A percentile compares a stretch with the other conserved stretches of the same genome.
phyloP scores from a whole-genome alignment of 2,888 invertebrate genomes.

The Melanostoma mellinum region DNA sequence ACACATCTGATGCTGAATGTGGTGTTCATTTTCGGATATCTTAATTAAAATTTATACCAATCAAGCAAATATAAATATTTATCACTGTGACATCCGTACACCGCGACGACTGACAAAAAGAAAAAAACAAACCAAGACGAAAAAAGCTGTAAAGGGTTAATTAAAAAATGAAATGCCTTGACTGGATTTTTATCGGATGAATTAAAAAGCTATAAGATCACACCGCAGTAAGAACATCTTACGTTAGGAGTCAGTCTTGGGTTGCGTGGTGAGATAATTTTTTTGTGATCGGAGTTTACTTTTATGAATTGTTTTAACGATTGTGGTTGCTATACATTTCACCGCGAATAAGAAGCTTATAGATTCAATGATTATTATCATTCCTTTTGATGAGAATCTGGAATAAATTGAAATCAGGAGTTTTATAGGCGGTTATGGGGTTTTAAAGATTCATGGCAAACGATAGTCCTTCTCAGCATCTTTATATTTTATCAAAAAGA shows the following conservation, averaged over 20 bases:
- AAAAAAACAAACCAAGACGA: neutral
- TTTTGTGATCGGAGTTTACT: conserved; percentile 33
- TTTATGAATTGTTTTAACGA: conserved; percentile 60
- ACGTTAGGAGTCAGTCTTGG: neutral
- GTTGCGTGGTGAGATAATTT: conserved; percentile 33
- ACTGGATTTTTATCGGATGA: conserved; percentile 51
- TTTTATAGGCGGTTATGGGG: too few relatives aligned
- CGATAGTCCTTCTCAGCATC: too few relatives aligned
- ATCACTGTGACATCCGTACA: conserved; percentile 40
- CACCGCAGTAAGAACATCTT: conserved; percentile 12
- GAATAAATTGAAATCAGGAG: too few relatives aligned
- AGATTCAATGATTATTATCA: neutral
- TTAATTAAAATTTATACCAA: conserved; percentile 68
- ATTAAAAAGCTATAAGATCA: conserved; percentile 61
- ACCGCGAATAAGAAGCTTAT: conserved; percentile 4
- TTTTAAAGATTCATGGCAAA: too few relatives aligned
- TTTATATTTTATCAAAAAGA: too few relatives aligned
- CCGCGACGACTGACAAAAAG: conserved; percentile 12
- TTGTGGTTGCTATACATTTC: conserved; percentile 11
- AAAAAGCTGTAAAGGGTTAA: conserved; percentile 41
- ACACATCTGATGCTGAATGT: neutral
- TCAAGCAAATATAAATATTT: conserved; percentile 61
- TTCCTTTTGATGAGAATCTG: too few relatives aligned
- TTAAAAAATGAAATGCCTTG: conserved; percentile 39
- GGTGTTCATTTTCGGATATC: conserved; percentile 25